A percentile compares a stretch with the other conserved stretches of the same genome.
Evolutionary conservation across 2,113 vertebrate genomes (phyloP).

Genomic region (Promerops cafer): DNA sequence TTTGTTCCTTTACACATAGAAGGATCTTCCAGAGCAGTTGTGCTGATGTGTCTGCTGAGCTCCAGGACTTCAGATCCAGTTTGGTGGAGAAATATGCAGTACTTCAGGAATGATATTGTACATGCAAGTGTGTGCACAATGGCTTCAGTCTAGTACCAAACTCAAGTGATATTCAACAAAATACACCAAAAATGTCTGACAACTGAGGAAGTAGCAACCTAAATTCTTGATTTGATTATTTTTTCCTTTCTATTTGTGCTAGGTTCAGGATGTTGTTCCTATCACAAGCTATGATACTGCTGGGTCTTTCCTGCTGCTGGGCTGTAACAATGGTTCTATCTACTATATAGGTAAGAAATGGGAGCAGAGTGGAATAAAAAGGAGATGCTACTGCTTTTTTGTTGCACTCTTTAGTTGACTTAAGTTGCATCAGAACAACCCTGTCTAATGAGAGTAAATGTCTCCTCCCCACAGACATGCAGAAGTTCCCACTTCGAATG

Average conservation of each 20-base stretch:
- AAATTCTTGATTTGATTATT: not conserved
- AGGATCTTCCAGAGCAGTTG: not conserved
- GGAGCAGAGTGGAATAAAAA: not conserved
- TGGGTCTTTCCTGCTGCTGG: conserved; percentile 92
- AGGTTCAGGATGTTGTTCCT: conserved; percentile 95
- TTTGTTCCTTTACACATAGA: not conserved
- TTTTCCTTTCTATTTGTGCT: not conserved
- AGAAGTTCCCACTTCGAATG: conserved; percentile 96
- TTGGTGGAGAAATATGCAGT: not conserved
- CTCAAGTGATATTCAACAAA: not conserved
- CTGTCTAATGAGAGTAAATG: not conserved
- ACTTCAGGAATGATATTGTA: not conserved
- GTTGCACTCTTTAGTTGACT: not conserved
- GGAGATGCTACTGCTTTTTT: not conserved
- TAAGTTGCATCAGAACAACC: not conserved
- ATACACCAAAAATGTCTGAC: not conserved
- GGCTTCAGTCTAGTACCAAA: not conserved
- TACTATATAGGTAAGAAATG: conserved; percentile 90
- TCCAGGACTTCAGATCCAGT: not conserved
- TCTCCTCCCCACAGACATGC: conserved; percentile 83
- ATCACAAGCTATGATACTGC: conserved; percentile 98
- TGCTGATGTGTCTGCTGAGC: not conserved
- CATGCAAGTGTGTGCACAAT: rapidly evolving
- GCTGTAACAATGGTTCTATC: conserved; percentile 96
- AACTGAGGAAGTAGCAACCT: not conserved